These are phyloP conservation scores for Sander vitreus DNA, from an alignment of 2,113 vertebrate species.

Conservation along the genomic window DNA sequence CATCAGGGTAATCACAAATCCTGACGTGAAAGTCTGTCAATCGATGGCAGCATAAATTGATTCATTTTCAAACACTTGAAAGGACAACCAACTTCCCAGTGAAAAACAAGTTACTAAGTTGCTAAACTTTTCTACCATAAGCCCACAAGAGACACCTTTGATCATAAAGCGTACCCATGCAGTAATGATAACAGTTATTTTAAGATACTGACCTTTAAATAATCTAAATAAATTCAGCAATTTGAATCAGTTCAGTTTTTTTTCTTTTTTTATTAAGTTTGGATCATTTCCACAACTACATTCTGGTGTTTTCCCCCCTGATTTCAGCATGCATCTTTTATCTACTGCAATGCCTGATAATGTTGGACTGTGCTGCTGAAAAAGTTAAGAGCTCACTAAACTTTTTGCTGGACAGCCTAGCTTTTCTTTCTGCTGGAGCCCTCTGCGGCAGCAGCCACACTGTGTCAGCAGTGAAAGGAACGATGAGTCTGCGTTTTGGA, in stretches of 20 bases:
- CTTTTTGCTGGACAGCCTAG: slow-evolving; percentile 1
- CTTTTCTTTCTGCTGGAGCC: not conserved
- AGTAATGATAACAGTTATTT: not conserved
- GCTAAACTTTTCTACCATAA: not conserved
- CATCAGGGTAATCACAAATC: not conserved
- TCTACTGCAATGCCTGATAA: not conserved
- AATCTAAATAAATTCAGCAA: not conserved
- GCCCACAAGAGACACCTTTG: not conserved
- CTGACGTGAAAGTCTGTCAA: too few species aligned
- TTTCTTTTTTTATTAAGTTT: not conserved
- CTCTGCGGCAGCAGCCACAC: slow-evolving; percentile 17
- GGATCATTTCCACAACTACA: not conserved
- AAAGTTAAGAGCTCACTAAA: not conserved
- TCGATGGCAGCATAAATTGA: not conserved
- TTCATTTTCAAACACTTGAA: not conserved
- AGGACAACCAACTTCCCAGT: not conserved
- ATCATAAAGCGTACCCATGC: not conserved
- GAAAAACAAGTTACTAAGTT: not conserved
- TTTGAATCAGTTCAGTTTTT: not conserved
- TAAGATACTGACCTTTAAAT: not conserved
- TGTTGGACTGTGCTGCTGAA: not conserved
- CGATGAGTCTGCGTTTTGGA: slow-evolving; percentile 24
- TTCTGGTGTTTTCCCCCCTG: not conserved
- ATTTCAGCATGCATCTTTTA: not conserved
- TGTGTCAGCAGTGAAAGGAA: slow-evolving; percentile 32